These are phyloP conservation scores for Temnothorax longispinosus DNA, from an alignment of 1,140 invertebrate genomes.

Conservation along the genomic window DNA sequence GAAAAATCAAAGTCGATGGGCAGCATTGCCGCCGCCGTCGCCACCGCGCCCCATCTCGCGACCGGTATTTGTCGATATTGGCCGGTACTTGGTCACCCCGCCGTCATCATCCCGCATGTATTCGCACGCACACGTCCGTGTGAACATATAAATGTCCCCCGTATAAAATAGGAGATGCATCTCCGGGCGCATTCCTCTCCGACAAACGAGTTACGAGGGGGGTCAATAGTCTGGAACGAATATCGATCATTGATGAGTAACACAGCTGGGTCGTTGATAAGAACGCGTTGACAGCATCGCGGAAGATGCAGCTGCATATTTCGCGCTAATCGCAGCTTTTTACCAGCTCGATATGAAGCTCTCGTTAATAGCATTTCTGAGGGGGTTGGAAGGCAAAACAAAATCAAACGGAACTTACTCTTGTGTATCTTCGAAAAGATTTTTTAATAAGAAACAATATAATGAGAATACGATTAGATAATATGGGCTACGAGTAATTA, in stretches of 20 bases:
- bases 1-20: slow-evolving; percentile 77
- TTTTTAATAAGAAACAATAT: neutral
- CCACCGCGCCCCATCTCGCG: neutral
- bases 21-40: slow-evolving; percentile 44
- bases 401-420: neutral
- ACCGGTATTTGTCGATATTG: slow-evolving; percentile 57
- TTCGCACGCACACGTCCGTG: neutral
- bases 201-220: neutral
- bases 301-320: neutral
- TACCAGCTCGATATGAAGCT: neutral
- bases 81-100: slow-evolving; percentile 43
- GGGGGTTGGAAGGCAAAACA: too few relatives aligned
- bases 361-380: neutral
- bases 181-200: neutral
- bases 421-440: neutral
- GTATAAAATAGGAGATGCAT: neutral
- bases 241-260: neutral
- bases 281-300: too few relatives aligned
- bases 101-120: neutral
- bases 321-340: neutral
- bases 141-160: neutral
- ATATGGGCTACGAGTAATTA: neutral
- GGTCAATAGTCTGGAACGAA: slow-evolving; percentile 9
- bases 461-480: neutral
- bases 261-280: slow-evolving; percentile 20